phyloP scores from a whole-genome alignment of 2,888 invertebrate genomes.

The Tenthredo notha region DNA sequence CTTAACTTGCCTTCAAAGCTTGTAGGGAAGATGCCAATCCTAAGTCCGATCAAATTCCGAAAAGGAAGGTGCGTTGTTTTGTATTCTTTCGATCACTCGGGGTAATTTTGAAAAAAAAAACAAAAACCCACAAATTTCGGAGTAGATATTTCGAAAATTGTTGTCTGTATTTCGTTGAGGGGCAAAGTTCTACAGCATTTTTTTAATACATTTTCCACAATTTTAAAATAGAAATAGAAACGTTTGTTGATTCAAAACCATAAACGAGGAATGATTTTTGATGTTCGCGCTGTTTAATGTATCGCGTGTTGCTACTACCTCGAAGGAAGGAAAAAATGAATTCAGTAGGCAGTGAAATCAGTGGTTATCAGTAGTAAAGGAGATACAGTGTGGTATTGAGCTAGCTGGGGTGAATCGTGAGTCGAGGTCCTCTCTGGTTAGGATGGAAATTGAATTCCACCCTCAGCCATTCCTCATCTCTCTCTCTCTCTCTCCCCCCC shows the following conservation, averaged over 20 bases:
- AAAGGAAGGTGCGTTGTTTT: not conserved
- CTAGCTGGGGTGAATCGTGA: constrained; percentile 57
- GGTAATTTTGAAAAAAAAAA: not conserved
- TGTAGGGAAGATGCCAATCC: constrained; percentile 26
- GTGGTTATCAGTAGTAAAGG: constrained; percentile 54
- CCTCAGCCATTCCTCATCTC: constrained; percentile 65
- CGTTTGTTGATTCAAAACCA: constrained; percentile 2
- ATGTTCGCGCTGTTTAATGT: not conserved
- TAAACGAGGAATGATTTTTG: not conserved
- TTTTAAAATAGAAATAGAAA: not conserved
- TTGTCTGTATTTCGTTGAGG: not conserved
- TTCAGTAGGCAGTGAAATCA: constrained; percentile 55
- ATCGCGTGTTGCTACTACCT: not conserved
- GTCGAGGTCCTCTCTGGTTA: constrained; percentile 66
- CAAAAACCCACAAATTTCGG: not conserved
- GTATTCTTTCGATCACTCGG: not conserved
- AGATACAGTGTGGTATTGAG: constrained; percentile 59
- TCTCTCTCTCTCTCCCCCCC: no score
- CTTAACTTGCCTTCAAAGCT: constrained; percentile 32
- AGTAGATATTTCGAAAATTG: not conserved
- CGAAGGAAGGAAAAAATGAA: constrained; percentile 41
- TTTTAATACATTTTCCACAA: not conserved
- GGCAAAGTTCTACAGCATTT: not conserved
- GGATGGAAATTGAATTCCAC: constrained; percentile 72
- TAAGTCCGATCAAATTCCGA: not conserved